Evolutionary conservation across 2,888 invertebrate genomes (phyloP).

Genomic region (Oscheius myriophilus): DNA sequence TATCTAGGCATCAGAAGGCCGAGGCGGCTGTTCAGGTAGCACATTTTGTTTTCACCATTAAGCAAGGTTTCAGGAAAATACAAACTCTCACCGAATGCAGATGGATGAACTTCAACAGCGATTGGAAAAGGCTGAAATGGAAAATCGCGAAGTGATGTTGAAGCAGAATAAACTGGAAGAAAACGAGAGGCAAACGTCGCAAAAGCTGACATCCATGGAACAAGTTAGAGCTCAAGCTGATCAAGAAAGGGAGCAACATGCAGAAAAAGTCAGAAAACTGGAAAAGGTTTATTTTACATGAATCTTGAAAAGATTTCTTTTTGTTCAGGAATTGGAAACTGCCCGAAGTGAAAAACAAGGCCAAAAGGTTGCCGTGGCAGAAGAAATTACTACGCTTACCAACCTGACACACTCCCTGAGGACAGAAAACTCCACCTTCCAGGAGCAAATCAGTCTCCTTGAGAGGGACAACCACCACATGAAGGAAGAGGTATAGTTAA

Average conservation of each 20-base stretch:
- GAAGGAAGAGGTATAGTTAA: slow-evolving; percentile 16
- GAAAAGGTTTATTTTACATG: neutral
- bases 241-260: slow-evolving; percentile 11
- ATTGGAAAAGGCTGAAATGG: slow-evolving; percentile 9
- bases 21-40: slow-evolving; percentile 22
- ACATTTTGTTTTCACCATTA: too few species aligned
- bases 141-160: slow-evolving; percentile 4
- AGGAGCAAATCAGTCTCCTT: slow-evolving; percentile 4
- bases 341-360: slow-evolving; percentile 19
- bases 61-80: slow-evolving; percentile 15
- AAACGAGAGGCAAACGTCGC: neutral
- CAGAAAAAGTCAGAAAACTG: slow-evolving; percentile 15
- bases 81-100: slow-evolving; percentile 6
- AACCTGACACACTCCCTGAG: slow-evolving; percentile 14
- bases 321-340: slow-evolving; percentile 23
- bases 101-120: slow-evolving; percentile 19
- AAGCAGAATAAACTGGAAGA: slow-evolving; percentile 20
- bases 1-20: slow-evolving; percentile 31
- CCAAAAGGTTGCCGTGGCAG: slow-evolving; percentile 45
- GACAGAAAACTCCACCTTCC: slow-evolving; percentile 12
- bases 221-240: slow-evolving; percentile 4
- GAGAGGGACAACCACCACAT: slow-evolving; percentile 15
- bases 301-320: neutral
- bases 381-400: slow-evolving; percentile 59
- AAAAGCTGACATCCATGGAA: slow-evolving; percentile 3